Conservation (phyloP, 92 coral and sea anemone species). For the Umimayanthus kanabou region DNA sequence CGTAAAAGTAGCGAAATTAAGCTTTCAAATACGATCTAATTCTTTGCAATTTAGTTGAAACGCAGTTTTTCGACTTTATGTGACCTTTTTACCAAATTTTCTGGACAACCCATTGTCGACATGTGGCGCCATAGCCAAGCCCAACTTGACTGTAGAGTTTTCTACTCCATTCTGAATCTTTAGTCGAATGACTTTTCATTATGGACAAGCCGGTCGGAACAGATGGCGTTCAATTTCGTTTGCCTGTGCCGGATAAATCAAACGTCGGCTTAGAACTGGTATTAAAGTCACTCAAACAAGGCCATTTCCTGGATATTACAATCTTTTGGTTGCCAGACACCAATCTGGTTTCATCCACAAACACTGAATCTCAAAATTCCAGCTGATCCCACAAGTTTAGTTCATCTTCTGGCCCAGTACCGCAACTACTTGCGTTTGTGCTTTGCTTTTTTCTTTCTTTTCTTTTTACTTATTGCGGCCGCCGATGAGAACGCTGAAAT, state of each 20-base stretch:
- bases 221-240: not conserved
- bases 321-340: not conserved
- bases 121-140: not conserved
- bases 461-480: slow-evolving; percentile 61
- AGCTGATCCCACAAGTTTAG: not conserved
- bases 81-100: too few relatives aligned
- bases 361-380: not conserved
- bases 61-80: not conserved
- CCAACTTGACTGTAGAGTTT: not conserved
- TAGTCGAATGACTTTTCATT: not conserved
- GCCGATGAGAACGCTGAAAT: slow-evolving; percentile 43
- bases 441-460: slow-evolving; percentile 85
- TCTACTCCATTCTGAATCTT: not conserved
- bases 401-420: not conserved
- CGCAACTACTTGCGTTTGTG: slow-evolving; percentile 59
- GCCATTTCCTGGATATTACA: not conserved
- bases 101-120: not conserved
- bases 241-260: not conserved
- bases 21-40: not conserved
- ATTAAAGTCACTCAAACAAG: not conserved
- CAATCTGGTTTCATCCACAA: not conserved
- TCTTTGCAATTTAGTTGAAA: not conserved
- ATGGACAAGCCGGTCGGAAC: not conserved
- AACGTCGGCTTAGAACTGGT: not conserved
- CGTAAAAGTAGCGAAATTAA: too few relatives aligned